Base-by-base conservation (phyloP, 2,797 vertebrate species). In the Pelodytes ibericus region DNA sequence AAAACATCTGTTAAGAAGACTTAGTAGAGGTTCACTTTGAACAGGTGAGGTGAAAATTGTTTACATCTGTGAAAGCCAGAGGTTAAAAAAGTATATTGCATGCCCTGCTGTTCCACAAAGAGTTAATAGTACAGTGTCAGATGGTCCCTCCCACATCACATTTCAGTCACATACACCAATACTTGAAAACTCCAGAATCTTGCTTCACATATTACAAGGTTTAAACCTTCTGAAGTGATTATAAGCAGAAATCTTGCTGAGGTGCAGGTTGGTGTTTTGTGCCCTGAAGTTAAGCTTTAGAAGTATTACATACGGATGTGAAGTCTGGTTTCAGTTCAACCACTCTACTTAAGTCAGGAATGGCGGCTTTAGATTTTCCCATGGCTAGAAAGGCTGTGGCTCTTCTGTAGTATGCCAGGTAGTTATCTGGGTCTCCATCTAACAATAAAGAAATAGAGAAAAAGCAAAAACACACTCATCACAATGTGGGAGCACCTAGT, bases 281-380 rank as follows among this genome's bases (percentile, higher is more conserved):
- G 60, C 75, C 61, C 58, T 57, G 47, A 60, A 56, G 71, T 57
- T 44, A 58, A 33, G 59, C 47, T 71, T 69, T 56, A 61, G 58
- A 58, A 18, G 30, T 4, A 70, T 71, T 81, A 90, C 96, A 94
- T 88, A 99, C 97, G 68, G 95, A 96, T 86, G 96, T 99, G 86
- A 99, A 99, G 84, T 99, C 97, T 80, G 96, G 94, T 89, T 99
- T 99, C 81, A 99, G 91, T 81, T 98, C 95, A 83, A 99, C 95
- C 81, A 99, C 97, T 93, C 90, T 94, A 88, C 94, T 98, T 80
- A 99, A 84, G 83, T 99, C 97, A 0, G 95, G 97, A 83, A 99
- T 92, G 18, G 97, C 97, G 57, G 97, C 98, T 88, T 98, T 99
- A 3, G 96, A 99, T 85, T 98, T 99, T 62, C 97, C 97, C 96